These are phyloP conservation scores for Mustela nigripes DNA, from an alignment of 2,113 vertebrate species.

Conservation along the genomic window DNA sequence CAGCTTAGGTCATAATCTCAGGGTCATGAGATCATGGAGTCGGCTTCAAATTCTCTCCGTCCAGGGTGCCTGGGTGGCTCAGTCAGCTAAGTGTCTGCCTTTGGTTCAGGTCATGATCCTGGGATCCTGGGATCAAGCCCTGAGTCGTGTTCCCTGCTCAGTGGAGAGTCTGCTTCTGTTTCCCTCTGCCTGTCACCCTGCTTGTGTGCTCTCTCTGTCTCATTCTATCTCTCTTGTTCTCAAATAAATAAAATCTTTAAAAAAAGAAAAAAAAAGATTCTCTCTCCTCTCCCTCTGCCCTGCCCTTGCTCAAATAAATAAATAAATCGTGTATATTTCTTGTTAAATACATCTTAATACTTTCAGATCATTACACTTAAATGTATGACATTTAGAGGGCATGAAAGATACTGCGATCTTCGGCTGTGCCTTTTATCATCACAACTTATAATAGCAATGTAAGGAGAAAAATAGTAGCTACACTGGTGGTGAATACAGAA, in stretches of 20 bases:
- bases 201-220: background rate
- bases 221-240: too few species aligned
- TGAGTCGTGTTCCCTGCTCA: background rate
- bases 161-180: background rate
- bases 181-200: background rate
- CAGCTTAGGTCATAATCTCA: background rate
- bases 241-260: background rate
- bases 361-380: background rate
- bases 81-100: background rate
- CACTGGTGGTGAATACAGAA: background rate
- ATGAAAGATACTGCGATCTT: background rate
- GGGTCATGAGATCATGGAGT: background rate
- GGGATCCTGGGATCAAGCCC: background rate
- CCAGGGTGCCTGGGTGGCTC: background rate
- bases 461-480: background rate
- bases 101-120: background rate
- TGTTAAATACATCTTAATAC: background rate
- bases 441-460: background rate
- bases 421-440: background rate
- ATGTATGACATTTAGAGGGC: background rate
- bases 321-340: background rate
- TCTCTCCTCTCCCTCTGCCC: background rate
- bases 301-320: background rate
- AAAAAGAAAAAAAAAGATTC: background rate
- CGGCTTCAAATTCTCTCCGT: background rate